Conservation (phyloP, 2,113 vertebrate genomes). For the Equus quagga region DNA sequence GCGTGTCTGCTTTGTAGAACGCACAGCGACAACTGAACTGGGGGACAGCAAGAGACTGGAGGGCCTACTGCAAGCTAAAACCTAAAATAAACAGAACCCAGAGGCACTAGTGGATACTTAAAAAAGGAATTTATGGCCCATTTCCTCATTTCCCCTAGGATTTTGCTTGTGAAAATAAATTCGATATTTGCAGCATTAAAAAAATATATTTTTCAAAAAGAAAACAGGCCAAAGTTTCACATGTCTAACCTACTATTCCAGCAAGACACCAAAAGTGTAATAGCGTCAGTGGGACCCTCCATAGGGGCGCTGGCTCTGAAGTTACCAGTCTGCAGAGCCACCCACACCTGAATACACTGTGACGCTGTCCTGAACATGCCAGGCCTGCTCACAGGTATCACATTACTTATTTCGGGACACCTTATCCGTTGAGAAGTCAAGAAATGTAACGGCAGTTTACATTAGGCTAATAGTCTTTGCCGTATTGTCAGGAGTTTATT, state of each 20-base stretch:
- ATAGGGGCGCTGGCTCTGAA: neutral
- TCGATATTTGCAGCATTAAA: constrained; percentile 71
- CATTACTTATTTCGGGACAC: neutral
- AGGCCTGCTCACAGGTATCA: neutral
- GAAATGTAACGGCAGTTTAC: neutral
- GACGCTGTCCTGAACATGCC: neutral
- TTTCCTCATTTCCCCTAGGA: constrained; percentile 74
- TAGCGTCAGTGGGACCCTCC: neutral
- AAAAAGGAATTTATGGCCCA: constrained; percentile 72
- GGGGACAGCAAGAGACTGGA: neutral
- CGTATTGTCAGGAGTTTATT: neutral
- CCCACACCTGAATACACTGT: neutral
- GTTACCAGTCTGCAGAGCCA: neutral
- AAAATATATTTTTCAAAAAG: constrained; percentile 55
- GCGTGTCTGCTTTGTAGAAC: neutral
- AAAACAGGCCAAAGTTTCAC: constrained; percentile 52
- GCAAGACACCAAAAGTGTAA: neutral
- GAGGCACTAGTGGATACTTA: constrained; percentile 53
- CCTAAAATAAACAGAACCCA: constrained; percentile 63
- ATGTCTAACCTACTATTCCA: constrained; percentile 11
- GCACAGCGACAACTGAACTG: neutral
- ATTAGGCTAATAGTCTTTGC: neutral
- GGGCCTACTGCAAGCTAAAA: constrained; percentile 52
- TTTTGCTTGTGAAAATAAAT: constrained; percentile 76
- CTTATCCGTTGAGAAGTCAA: neutral